Conservation (phyloP, 2,113 vertebrate genomes). For the Psilopsiagon aurifrons region DNA sequence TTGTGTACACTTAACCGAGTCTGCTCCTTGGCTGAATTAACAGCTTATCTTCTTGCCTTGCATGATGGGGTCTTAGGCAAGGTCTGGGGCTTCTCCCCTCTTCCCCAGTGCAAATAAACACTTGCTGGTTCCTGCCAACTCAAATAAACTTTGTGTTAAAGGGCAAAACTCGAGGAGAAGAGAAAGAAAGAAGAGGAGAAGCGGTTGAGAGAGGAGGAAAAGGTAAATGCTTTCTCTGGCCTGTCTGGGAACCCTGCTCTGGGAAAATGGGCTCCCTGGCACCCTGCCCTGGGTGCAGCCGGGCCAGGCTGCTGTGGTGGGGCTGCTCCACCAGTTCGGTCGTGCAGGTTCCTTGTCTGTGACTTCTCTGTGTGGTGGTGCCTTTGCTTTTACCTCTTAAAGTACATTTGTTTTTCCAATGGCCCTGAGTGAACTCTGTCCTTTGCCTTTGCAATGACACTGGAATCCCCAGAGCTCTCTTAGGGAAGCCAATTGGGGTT, state of each 20-base stretch:
- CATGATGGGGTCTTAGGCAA: not conserved
- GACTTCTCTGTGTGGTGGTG: rapidly evolving
- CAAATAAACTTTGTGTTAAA: slow-evolving; percentile 39
- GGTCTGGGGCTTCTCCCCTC: not conserved
- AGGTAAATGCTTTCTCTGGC: slow-evolving; percentile 72
- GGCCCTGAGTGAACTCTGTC: rapidly evolving
- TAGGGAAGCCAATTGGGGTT: not conserved
- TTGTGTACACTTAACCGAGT: rapidly evolving
- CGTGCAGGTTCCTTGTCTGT: not conserved
- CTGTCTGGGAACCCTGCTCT: not conserved
- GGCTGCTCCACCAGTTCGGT: not conserved
- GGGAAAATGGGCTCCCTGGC: not conserved
- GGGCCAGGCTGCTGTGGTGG: not conserved
- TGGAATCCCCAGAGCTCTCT: not conserved
- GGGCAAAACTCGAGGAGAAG: slow-evolving; percentile 95
- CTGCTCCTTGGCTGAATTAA: not conserved
- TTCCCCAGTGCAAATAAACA: not conserved
- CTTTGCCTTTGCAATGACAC: not conserved
- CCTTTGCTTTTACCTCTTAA: not conserved
- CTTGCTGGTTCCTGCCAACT: not conserved
- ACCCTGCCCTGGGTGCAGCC: not conserved
- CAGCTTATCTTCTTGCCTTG: not conserved
- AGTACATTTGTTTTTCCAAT: not conserved
- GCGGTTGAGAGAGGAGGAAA: slow-evolving; percentile 92
- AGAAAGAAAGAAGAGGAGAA: slow-evolving; percentile 96